phyloP scores from a whole-genome alignment of 2,113 vertebrate genomes.

The Machaerirhynchus nigripectus region DNA sequence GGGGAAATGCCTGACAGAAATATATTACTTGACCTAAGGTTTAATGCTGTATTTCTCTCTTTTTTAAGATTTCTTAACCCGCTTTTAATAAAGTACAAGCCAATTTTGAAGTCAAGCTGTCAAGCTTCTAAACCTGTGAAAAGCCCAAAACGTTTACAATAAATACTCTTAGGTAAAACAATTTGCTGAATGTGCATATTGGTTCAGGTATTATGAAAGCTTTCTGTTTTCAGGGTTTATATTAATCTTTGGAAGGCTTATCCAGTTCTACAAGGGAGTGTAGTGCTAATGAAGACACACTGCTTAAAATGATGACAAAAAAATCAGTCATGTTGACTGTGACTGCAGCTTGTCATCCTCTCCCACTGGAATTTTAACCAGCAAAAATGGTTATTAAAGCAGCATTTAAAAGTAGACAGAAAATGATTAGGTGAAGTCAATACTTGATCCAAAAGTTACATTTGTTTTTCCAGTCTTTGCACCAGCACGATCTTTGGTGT shows the following conservation, averaged over 20 bases:
- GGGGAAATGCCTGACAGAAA: background rate
- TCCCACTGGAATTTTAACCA: background rate
- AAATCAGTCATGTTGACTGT: background rate
- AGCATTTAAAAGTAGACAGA: background rate
- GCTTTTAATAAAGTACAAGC: background rate
- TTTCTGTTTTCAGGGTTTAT: background rate
- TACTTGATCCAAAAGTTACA: background rate
- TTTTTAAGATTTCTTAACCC: background rate
- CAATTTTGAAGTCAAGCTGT: background rate
- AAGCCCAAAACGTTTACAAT: background rate
- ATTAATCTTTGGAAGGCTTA: background rate
- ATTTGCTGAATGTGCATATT: background rate
- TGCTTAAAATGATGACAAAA: background rate
- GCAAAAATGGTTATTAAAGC: background rate
- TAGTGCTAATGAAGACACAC: background rate
- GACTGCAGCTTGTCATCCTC: background rate
- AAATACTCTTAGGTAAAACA: background rate
- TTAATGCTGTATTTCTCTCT: background rate
- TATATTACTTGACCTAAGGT: background rate
- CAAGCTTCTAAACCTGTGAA: background rate
- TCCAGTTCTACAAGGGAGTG: background rate
- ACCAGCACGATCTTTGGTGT: background rate
- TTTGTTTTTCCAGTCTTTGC: background rate
- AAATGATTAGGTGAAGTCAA: rapidly evolving
- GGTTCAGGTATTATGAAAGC: background rate